Evolutionary conservation across 1,140 invertebrate species (phyloP).

Genomic region (Drosophila kanapiae): DNA sequence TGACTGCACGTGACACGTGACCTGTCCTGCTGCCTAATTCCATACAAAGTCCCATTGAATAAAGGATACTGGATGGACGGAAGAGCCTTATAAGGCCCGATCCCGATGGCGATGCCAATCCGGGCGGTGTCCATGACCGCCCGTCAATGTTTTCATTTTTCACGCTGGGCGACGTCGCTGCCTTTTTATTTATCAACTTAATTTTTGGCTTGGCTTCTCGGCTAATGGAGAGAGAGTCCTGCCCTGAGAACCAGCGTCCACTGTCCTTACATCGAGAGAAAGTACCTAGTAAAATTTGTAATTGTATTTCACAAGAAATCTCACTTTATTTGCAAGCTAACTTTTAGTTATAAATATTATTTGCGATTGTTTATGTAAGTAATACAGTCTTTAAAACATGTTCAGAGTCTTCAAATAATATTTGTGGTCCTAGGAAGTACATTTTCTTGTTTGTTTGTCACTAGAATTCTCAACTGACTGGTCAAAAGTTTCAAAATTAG

Average conservation of each 20-base stretch:
- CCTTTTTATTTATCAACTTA: conserved; percentile 79
- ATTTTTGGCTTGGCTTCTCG: conserved; percentile 61
- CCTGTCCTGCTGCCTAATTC: conserved; percentile 12
- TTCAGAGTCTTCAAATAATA: background rate
- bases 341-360: background rate
- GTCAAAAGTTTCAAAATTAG: background rate
- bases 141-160: conserved; percentile 67
- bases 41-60: conserved; percentile 1
- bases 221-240: conserved; percentile 59
- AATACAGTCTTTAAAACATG: background rate
- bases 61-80: background rate
- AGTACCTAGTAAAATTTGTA: background rate
- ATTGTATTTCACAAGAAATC: background rate
- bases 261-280: background rate
- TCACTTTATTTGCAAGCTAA: background rate
- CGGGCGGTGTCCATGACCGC: conserved; percentile 4
- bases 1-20: conserved; percentile 12
- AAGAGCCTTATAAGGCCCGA: background rate
- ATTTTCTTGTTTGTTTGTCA: background rate
- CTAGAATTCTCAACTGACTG: background rate
- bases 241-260: conserved; percentile 4
- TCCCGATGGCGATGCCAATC: conserved; percentile 20
- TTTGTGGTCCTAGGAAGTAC: background rate
- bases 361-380: too few relatives aligned
- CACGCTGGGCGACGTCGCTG: conserved; percentile 56